A percentile compares a stretch with the other conserved stretches of the same genome.
These are phyloP conservation scores for Macropodus opercularis DNA, from an alignment of 2,797 vertebrate genomes.

Conservation along the genomic window DNA sequence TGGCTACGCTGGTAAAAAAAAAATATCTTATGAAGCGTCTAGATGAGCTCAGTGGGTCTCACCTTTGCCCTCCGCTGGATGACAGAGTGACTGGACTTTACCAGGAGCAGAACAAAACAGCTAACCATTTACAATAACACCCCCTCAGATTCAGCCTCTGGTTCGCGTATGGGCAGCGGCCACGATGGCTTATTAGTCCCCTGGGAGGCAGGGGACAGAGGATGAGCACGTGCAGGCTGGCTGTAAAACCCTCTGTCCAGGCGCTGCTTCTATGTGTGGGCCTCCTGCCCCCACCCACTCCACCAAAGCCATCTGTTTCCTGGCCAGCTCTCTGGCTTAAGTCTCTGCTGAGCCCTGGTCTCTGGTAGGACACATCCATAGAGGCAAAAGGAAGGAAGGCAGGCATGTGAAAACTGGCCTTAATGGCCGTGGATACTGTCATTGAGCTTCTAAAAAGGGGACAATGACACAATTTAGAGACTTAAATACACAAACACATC, in stretches of 20 bases:
- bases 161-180: constrained; percentile 54
- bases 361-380: no score
- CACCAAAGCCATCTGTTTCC: constrained; percentile 78
- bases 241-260: constrained; percentile 68
- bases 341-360: constrained; percentile 54
- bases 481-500: no score
- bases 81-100: constrained; percentile 29
- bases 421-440: no score
- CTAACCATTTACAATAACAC: constrained; percentile 27
- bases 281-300: constrained; percentile 42
- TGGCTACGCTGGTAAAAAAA: constrained; percentile 28
- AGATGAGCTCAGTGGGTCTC: constrained; percentile 17
- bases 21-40: constrained; percentile 29
- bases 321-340: constrained; percentile 64
- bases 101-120: constrained; percentile 39
- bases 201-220: constrained; percentile 62
- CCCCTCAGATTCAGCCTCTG: constrained; percentile 30
- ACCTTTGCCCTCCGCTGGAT: constrained; percentile 20
- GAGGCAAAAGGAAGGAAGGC: no score
- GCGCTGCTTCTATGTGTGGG: constrained; percentile 43
- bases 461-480: no score
- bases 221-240: constrained; percentile 71
- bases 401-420: no score
- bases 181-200: constrained; percentile 73
- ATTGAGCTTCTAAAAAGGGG: no score